Evolutionary conservation across 2,113 vertebrate genomes (phyloP).

Genomic region (Megatriorchis doriae): DNA sequence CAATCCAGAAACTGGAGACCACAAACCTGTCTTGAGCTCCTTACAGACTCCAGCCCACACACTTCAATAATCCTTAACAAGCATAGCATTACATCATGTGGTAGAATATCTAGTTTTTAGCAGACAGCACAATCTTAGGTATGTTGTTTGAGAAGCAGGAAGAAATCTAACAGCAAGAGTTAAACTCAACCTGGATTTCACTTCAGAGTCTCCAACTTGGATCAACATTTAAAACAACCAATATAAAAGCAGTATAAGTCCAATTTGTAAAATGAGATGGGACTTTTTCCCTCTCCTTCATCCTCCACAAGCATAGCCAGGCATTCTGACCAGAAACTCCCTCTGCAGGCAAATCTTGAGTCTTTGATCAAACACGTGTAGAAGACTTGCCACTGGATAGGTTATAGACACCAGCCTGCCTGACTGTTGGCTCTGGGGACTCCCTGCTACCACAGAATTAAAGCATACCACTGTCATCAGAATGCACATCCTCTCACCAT

Average conservation of each 20-base stretch:
- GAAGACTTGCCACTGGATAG: neutral
- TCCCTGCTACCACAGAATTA: neutral
- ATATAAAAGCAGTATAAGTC: neutral
- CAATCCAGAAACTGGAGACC: neutral
- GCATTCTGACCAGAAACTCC: neutral
- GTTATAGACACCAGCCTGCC: neutral
- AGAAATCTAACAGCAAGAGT: neutral
- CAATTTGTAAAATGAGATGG: neutral
- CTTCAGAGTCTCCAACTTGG: neutral
- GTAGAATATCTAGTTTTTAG: neutral
- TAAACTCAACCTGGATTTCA: neutral
- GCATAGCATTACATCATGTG: fast-evolving
- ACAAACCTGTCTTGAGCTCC: neutral
- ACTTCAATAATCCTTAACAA: no score
- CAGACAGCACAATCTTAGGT: neutral
- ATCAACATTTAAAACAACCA: neutral
- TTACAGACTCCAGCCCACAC: neutral
- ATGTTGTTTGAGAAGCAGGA: neutral
- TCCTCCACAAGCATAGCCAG: neutral
- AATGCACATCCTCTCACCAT: neutral
- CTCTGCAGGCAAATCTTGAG: neutral
- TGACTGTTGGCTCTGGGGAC: neutral
- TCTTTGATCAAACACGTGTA: neutral
- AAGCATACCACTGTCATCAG: neutral
- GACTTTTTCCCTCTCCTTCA: neutral